Conservation (phyloP, 2,797 vertebrate genomes). For the Podargus strigoides region DNA sequence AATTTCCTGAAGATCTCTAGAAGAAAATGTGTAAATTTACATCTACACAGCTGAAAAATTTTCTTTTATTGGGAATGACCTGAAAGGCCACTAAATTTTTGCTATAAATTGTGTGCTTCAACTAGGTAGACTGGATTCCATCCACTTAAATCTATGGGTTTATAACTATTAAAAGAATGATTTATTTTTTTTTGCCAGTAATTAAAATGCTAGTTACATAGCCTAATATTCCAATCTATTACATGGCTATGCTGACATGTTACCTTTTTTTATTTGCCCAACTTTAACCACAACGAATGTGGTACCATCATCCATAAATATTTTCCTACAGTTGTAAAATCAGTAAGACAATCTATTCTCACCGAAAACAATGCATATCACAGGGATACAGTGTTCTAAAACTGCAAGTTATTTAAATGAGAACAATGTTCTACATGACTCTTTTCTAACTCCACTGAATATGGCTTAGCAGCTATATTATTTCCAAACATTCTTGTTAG, state of each 20-base stretch:
- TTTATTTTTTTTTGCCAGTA: not conserved
- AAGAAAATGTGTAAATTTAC: not conserved
- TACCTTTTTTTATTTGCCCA: not conserved
- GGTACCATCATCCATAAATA: not conserved
- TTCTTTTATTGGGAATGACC: not conserved
- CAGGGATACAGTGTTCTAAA: not conserved
- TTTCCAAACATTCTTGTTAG: not conserved
- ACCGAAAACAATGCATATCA: not conserved
- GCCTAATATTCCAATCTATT: not conserved
- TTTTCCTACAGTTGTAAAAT: not conserved
- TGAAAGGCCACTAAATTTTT: not conserved
- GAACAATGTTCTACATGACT: not conserved
- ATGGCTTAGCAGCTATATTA: not conserved
- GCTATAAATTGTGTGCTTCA: not conserved
- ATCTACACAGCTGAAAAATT: not conserved
- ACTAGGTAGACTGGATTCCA: not conserved
- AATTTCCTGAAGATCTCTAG: not conserved
- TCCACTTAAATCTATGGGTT: not conserved
- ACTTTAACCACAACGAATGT: not conserved
- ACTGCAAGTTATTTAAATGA: not conserved
- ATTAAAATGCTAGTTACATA: conserved; percentile 5
- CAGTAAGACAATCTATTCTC: not conserved
- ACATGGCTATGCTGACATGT: not conserved
- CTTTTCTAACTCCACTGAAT: not conserved
- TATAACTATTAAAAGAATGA: not conserved